Conservation (phyloP, 2,888 invertebrate species). For the Anodontia alba region DNA sequence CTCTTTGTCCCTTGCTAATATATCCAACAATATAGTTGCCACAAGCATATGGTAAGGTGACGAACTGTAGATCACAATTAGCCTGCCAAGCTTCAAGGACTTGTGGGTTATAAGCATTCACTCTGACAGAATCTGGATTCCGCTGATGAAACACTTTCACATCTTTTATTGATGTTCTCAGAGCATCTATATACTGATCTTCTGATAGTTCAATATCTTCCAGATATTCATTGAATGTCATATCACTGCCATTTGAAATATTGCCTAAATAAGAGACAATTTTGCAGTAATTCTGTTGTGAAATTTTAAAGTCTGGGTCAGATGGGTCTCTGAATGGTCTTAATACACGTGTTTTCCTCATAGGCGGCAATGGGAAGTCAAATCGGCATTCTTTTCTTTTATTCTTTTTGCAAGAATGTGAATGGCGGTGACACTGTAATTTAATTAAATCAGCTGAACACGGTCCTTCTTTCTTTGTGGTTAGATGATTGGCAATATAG, state of each 20-base stretch:
- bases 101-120: conserved; percentile 38
- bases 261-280: conserved; percentile 11
- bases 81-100: conserved; percentile 27
- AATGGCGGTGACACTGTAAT: conserved; percentile 44
- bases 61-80: conserved; percentile 44
- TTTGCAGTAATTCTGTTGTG: background rate
- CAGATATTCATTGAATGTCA: conserved; percentile 37
- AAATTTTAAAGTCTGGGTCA: conserved; percentile 20
- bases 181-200: conserved; percentile 34
- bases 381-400: conserved; percentile 34
- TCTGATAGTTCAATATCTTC: conserved; percentile 15
- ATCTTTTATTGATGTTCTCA: conserved; percentile 25
- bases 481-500: conserved; percentile 43
- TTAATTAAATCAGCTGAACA: background rate
- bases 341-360: conserved; percentile 34
- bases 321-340: conserved; percentile 38
- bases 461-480: conserved; percentile 19
- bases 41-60: conserved; percentile 39
- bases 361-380: conserved; percentile 43
- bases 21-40: conserved; percentile 36
- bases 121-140: conserved; percentile 27
- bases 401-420: conserved; percentile 38
- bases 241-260: background rate
- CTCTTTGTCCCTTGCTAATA: conserved; percentile 13
- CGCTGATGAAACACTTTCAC: conserved; percentile 1